phyloP scores from a whole-genome alignment of 2,113 vertebrate genomes.

The Xyliphius kryptos region DNA sequence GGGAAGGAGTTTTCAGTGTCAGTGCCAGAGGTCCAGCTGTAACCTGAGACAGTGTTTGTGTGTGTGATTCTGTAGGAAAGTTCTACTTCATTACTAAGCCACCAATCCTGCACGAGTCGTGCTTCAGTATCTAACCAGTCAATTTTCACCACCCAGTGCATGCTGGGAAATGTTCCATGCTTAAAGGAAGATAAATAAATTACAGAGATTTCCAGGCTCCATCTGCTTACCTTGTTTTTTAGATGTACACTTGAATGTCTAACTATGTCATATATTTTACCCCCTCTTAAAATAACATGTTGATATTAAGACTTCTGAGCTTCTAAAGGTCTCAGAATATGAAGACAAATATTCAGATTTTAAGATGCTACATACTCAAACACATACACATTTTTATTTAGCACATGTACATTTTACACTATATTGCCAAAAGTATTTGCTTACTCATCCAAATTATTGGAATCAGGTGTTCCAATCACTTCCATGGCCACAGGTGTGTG shows the following conservation, averaged over 20 bases:
- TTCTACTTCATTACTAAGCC: neutral
- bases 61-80: neutral
- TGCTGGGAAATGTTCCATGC: neutral
- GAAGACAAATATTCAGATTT: neutral
- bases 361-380: constrained; percentile 4
- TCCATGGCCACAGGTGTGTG: no score
- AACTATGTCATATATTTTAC: neutral
- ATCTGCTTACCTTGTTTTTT: neutral
- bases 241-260: neutral
- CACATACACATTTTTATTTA: neutral
- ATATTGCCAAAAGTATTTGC: no score
- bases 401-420: no score
- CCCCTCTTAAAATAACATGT: neutral
- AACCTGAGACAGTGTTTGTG: neutral
- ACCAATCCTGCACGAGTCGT: neutral
- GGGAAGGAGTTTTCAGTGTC: constrained; percentile 2
- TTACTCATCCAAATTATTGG: no score
- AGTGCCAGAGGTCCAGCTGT: neutral
- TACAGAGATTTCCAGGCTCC: neutral
- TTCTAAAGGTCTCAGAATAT: neutral
- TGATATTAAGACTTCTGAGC: neutral
- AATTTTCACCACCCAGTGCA: neutral
- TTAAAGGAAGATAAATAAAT: neutral
- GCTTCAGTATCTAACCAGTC: neutral
- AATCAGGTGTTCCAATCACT: no score